Conservation (phyloP, 2,888 invertebrate species). For the Orthosia gracilis region DNA sequence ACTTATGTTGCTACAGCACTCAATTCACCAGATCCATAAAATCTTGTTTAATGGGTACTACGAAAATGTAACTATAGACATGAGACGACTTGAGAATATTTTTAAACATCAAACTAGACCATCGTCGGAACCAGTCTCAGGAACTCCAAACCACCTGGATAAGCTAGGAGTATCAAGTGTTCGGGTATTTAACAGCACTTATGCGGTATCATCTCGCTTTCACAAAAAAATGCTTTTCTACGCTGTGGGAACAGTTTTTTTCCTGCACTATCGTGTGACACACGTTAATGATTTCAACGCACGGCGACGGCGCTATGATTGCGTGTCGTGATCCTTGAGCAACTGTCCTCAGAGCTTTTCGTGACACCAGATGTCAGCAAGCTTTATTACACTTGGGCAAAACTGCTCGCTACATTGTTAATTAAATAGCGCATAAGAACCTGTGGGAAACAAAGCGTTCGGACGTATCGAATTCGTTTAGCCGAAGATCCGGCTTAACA, state of each 20-base stretch:
- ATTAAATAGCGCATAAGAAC: constrained; percentile 34
- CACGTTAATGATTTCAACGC: constrained; percentile 27
- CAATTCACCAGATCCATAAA: background rate
- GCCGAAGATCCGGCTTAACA: constrained; percentile 19
- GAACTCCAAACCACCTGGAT: constrained; percentile 32
- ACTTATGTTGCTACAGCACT: background rate
- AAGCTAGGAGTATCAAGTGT: constrained; percentile 22
- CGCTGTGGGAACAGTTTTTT: constrained; percentile 27
- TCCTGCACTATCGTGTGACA: background rate
- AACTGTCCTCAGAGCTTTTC: background rate
- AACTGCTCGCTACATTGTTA: constrained; percentile 19
- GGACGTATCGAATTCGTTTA: constrained; percentile 32
- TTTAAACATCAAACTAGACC: background rate
- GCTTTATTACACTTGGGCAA: constrained; percentile 6
- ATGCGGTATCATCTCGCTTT: constrained; percentile 29
- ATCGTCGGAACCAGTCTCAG: background rate
- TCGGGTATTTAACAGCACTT: constrained; percentile 48
- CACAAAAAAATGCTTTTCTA: constrained; percentile 32
- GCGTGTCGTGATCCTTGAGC: background rate
- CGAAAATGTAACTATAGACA: background rate
- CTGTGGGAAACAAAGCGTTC: constrained; percentile 28
- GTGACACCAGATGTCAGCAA: background rate
- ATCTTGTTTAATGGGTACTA: no score
- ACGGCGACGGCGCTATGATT: constrained; percentile 2
- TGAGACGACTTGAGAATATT: background rate